phyloP scores from a whole-genome alignment of 2,113 vertebrate genomes.

The Lasiurus cinereus region DNA sequence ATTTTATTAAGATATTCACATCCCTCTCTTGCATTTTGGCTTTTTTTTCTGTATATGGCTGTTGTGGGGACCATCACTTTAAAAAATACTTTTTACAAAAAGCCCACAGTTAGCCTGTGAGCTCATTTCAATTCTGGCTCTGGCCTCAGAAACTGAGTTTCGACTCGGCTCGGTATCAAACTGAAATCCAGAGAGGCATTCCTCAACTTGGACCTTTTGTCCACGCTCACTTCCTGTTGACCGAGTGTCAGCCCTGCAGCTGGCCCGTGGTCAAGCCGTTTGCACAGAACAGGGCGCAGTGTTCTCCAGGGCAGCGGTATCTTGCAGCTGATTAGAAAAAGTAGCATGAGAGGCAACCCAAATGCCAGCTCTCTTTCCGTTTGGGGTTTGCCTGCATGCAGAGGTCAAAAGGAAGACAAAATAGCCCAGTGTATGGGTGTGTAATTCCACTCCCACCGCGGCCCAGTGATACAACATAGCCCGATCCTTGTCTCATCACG shows the following conservation, averaged over 20 bases:
- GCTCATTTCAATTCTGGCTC: constrained; percentile 84
- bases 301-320: constrained; percentile 78
- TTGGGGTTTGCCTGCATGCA: constrained; percentile 74
- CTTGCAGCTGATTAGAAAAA: constrained; percentile 82
- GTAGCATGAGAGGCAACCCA: constrained; percentile 69
- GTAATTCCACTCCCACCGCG: constrained; percentile 56
- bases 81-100: constrained; percentile 70
- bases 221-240: constrained; percentile 91
- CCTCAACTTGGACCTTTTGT: constrained; percentile 93
- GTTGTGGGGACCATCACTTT: constrained; percentile 78
- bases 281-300: constrained; percentile 83
- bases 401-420: constrained; percentile 73
- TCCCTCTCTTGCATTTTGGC: neutral
- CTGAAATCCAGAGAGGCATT: constrained; percentile 88
- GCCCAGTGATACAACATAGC: neutral
- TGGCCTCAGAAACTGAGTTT: constrained; percentile 83
- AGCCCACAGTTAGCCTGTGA: constrained; percentile 73
- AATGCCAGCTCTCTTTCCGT: constrained; percentile 54
- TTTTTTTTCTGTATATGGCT: neutral
- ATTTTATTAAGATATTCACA: neutral
- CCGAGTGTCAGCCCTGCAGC: constrained; percentile 85
- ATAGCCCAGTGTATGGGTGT: neutral
- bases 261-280: constrained; percentile 85
- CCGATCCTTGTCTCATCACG: constrained; percentile 58
- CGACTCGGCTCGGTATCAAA: constrained; percentile 87